phyloP scores from a whole-genome alignment of 2,113 vertebrate species.

The Caranx melampygus region DNA sequence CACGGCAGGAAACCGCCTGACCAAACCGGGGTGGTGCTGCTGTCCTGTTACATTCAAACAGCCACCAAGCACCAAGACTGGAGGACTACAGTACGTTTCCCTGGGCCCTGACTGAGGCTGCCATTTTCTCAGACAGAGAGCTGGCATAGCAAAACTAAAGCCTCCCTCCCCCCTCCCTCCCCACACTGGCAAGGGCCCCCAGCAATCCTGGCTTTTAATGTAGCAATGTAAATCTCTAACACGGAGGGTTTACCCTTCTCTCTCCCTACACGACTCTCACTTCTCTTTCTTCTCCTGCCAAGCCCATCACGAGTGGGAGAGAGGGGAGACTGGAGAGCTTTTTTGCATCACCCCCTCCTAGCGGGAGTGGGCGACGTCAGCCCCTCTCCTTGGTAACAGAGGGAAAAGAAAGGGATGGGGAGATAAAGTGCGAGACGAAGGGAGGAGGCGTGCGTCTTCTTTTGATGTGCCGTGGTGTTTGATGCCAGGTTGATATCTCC shows the following conservation, averaged over 20 bases:
- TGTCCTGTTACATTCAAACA: too few relatives aligned
- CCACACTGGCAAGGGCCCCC: conserved; percentile 55
- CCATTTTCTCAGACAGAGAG: conserved; percentile 62
- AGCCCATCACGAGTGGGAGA: conserved; percentile 73
- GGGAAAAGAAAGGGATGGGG: conserved; percentile 60
- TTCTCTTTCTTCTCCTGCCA: conserved; percentile 80
- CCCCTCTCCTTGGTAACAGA: conserved; percentile 75
- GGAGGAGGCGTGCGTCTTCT: conserved; percentile 58
- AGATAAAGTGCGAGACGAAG: conserved; percentile 66
- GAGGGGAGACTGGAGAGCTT: conserved; percentile 70
- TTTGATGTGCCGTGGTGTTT: conserved; percentile 78
- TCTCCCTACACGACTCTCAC: conserved; percentile 57
- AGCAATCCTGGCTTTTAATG: conserved; percentile 74
- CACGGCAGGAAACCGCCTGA: too few relatives aligned
- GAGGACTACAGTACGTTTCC: conserved; percentile 16
- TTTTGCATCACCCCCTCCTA: conserved; percentile 78
- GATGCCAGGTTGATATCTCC: conserved; percentile 77
- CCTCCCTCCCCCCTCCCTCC: conserved; percentile 38
- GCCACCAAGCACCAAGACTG: neutral
- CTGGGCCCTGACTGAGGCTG: conserved; percentile 25
- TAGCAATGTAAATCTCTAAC: conserved; percentile 80
- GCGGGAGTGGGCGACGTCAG: conserved; percentile 78
- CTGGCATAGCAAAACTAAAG: conserved; percentile 52
- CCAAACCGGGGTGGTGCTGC: too few relatives aligned
- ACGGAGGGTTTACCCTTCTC: conserved; percentile 73